Base-by-base conservation (phyloP, 2,888 invertebrate species). In the Ophion costatus region DNA sequence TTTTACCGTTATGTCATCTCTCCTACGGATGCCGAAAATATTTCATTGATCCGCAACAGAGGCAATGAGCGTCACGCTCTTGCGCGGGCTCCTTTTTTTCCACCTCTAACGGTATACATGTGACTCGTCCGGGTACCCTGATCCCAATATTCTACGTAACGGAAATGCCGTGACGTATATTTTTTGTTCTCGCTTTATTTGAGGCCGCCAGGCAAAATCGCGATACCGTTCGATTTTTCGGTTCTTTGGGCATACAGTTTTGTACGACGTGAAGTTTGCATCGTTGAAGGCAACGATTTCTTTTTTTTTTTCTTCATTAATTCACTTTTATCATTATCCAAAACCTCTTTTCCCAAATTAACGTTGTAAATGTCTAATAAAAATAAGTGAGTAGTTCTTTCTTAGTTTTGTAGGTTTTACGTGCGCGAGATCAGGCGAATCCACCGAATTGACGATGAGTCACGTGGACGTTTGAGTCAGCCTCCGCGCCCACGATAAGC, bases 171-270 rank as follows among this genome's bases (percentile, higher is more conserved):
- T 22, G 51, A 11, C 69, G 45, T n/a, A 42, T 9, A 42, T 2
- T 33, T 22, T 42, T 29, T 67, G 45, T 67, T 67, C 29, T 42
- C 42, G 0, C 42, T 20, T 64, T 63, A n/a, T 45, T 74, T 51
- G 5, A 9, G 7, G 22, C 42, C n/a, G 38, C 3, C 51, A 66
- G 20, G 56, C 51, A 75, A 33, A n/a, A 9, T 56, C 42, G 20
- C 75, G 51, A 64, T 75, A 51, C 64, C 75, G 75, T 64, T 75
- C 3, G 51, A 69, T 51, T 51, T 6, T 61, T 24, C 45, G 45
- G 61, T 11, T 59, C 59, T 22, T 61, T 10, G 10, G 11, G 61
- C 6, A 22, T 22, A 61, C 11, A 20, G 24, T 14, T 9, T 42
- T 6, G 42, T 42, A 10, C 4, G 29, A 29, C 29, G 29, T 29